Conservation (phyloP, 2,888 invertebrate genomes). For the Lissocephala sabroskyi region DNA sequence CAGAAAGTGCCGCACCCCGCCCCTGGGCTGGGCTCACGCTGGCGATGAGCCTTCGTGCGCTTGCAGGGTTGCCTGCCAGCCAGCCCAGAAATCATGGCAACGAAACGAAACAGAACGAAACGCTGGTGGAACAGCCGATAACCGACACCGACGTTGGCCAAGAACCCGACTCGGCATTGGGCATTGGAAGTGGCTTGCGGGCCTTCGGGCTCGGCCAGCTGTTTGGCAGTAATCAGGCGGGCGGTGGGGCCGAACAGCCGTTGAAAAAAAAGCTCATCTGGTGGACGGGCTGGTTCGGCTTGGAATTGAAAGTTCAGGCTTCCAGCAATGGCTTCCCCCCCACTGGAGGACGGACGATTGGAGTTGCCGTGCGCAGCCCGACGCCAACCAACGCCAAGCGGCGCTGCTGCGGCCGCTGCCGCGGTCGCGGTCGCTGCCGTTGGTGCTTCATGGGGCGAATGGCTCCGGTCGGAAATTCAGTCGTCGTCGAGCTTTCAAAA, state of each 20-base stretch:
- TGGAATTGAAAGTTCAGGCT: constrained; percentile 8
- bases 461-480: constrained; percentile 58
- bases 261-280: background rate
- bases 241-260: constrained; percentile 2
- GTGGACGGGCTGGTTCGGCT: background rate
- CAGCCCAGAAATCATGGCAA: no score
- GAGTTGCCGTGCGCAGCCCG: constrained; percentile 25
- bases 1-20: no score
- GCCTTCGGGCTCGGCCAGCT: constrained; percentile 1
- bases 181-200: no score
- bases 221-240: background rate
- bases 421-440: constrained; percentile 7
- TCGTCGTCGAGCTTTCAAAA: constrained; percentile 72
- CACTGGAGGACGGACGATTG: no score
- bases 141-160: no score
- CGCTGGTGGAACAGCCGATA: no score
- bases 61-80: no score
- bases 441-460: constrained; percentile 20
- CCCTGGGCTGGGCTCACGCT: no score
- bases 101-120: no score
- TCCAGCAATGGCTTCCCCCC: no score
- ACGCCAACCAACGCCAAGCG: background rate
- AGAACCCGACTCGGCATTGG: no score
- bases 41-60: no score
- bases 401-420: constrained; percentile 13